Conservation (phyloP, 2,113 vertebrate species). For the Rhinolophus ferrumequinum region DNA sequence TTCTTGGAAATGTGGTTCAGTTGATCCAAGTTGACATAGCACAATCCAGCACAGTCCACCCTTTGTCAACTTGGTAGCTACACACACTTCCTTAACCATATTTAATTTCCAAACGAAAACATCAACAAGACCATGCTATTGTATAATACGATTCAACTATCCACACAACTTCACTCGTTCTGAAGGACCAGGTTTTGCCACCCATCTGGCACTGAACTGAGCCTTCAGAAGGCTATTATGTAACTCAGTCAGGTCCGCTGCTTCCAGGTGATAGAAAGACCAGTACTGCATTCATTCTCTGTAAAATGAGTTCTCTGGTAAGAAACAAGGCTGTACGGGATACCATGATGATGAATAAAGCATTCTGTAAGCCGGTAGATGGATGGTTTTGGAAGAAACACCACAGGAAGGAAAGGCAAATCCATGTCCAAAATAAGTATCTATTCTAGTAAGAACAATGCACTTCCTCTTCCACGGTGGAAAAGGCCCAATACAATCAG, state of each 20-base stretch:
- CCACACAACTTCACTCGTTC: not conserved
- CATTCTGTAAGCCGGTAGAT: not conserved
- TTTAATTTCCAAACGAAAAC: slow-evolving; percentile 40
- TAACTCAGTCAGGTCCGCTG: not conserved
- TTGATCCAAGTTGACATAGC: slow-evolving; percentile 5
- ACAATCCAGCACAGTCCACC: not conserved
- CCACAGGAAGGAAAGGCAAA: not conserved
- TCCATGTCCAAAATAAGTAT: not conserved
- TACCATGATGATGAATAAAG: not conserved
- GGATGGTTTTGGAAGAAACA: not conserved
- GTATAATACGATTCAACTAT: not conserved
- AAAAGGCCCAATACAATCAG: slow-evolving; percentile 8
- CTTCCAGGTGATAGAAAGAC: not conserved
- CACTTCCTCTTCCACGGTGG: not conserved
- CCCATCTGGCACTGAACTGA: not conserved
- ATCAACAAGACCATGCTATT: not conserved
- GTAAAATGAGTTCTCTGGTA: slow-evolving; percentile 26
- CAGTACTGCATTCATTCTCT: not conserved
- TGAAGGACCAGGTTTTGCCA: not conserved
- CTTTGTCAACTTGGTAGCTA: not conserved
- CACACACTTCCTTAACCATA: not conserved
- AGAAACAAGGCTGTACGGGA: not conserved
- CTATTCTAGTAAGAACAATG: not conserved
- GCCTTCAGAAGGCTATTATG: not conserved
- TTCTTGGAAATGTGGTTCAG: not conserved